Evolutionary conservation across 2,888 invertebrate species (phyloP), one percentile per base, ranked within the genome.

Genomic region (Ormia ochracea): DNA sequence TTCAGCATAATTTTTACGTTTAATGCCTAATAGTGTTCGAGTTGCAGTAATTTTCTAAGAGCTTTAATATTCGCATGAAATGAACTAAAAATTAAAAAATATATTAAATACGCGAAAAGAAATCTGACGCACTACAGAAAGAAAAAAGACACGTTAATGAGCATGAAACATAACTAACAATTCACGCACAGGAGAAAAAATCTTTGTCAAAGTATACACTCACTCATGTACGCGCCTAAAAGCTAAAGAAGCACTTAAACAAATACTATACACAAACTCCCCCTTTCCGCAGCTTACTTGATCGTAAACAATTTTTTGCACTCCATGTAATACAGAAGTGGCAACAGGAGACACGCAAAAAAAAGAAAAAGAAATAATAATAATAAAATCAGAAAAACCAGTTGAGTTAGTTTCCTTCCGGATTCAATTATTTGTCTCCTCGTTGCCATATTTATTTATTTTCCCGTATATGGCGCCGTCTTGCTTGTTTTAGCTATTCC

Each of bases 371-470:
- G 36, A 23, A 65, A 56, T 23, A 33, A 69, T 19, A 10, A 61
- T n/a, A n/a, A 0, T 1, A 69, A 4, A 54, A 26, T 7, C 75
- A 66, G 54, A 68, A 75, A 85, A 87, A 87, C 87, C 85, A 84
- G 88, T 87, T 85, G 83, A 83, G 85, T 86, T 84, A 86, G 87
- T 88, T 88, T 88, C 88, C 88, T 88, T 88, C 88, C 88, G 88
- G 88, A 88, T 87, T 88, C 86, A 87, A 88, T 88, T 88, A 88
- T 85, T 85, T 84, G 83, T 81, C 75, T 76, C 76, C 80, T 72
- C 69, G 69, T 75, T 75, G 79, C 79, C 78, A 74, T 69, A 68
- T 61, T 54, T 73, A 68, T 41, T 43, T 26, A 65, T 72, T 72
- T 76, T 74, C 80, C 78, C 76, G 69, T 78, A 76, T 77, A 73